phyloP scores from a whole-genome alignment of 2,888 invertebrate species.

The Tipula helvola region DNA sequence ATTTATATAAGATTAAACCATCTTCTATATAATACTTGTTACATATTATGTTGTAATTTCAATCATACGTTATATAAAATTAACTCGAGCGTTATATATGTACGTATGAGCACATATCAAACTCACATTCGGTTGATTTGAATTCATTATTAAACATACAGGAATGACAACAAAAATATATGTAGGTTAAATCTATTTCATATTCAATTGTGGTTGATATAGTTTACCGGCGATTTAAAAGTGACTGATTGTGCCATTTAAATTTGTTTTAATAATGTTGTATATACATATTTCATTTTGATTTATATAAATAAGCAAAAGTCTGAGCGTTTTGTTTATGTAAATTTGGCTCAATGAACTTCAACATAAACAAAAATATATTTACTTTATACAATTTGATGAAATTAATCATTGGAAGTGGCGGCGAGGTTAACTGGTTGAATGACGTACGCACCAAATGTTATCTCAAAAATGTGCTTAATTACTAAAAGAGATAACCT shows the following conservation, averaged over 20 bases:
- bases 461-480: background rate
- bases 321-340: background rate
- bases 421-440: background rate
- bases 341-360: background rate
- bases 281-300: background rate
- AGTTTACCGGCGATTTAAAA: background rate
- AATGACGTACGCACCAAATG: background rate
- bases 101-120: background rate
- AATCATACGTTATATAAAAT: background rate
- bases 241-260: background rate
- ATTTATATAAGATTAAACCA: background rate
- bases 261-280: background rate
- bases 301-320: too few relatives aligned
- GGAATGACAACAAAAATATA: background rate
- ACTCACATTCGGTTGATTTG: background rate
- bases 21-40: background rate
- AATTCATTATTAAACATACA: background rate
- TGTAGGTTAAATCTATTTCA: background rate
- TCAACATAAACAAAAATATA: background rate
- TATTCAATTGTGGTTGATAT: background rate
- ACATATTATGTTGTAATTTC: background rate
- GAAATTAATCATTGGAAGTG: background rate
- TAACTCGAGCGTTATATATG: background rate
- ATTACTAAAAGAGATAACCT: background rate
- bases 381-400: background rate